phyloP scores from a whole-genome alignment of 2,797 vertebrate genomes.

The Macroramphosus scolopax region DNA sequence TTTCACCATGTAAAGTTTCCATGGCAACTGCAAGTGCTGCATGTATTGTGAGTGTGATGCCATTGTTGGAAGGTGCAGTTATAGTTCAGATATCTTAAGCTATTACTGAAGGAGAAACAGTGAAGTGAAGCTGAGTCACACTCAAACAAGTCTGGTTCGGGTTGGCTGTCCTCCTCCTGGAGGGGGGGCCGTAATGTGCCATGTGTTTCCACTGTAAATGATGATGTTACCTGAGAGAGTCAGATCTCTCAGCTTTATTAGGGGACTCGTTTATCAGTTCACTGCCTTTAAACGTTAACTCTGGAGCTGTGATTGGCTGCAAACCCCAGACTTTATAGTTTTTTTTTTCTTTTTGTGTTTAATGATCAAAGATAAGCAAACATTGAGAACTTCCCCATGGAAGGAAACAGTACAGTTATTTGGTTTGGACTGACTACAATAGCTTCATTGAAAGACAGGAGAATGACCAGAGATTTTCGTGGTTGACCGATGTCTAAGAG shows the following conservation, averaged over 20 bases:
- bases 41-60: slow-evolving; percentile 1
- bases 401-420: no score
- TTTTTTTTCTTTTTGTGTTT: no score
- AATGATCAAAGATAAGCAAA: slow-evolving; percentile 20
- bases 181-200: slow-evolving; percentile 20
- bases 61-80: background rate
- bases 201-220: slow-evolving; percentile 40
- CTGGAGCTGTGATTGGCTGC: slow-evolving; percentile 36
- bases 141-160: slow-evolving; percentile 14
- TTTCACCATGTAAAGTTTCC: background rate
- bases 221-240: slow-evolving; percentile 48
- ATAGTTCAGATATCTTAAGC: no score
- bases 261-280: slow-evolving; percentile 41
- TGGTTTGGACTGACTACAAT: no score
- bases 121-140: slow-evolving; percentile 13
- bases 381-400: no score
- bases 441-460: no score
- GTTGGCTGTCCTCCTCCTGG: slow-evolving; percentile 2
- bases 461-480: no score
- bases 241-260: slow-evolving; percentile 24
- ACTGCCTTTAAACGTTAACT: slow-evolving; percentile 28
- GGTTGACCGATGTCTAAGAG: no score
- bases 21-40: background rate
- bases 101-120: no score
- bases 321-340: slow-evolving; percentile 15